A percentile compares a stretch with the other conserved stretches of the same genome.
Evolutionary conservation across 2,113 vertebrate genomes (phyloP).

Genomic region (Colinus virginianus): DNA sequence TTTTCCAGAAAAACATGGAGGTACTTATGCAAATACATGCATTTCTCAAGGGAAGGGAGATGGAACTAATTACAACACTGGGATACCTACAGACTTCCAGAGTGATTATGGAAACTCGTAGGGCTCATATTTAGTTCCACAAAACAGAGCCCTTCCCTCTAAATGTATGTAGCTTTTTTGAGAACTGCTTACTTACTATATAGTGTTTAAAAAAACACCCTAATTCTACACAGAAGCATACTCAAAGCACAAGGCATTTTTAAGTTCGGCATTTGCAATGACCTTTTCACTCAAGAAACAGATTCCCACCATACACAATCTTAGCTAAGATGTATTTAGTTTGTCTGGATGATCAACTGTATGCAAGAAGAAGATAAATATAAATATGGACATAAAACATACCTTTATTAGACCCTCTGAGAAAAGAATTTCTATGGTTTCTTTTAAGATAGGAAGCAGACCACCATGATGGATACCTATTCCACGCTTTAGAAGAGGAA

Average conservation of each 20-base stretch:
- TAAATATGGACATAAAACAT: background rate
- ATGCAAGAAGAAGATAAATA: background rate
- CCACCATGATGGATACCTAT: slow-evolving; percentile 98
- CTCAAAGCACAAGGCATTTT: background rate
- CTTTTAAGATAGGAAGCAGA: slow-evolving; percentile 97
- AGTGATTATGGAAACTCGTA: background rate
- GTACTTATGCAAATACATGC: background rate
- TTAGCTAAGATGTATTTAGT: fast-evolving
- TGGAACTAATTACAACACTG: background rate
- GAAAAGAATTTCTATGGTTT: slow-evolving; percentile 98
- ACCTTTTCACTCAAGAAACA: background rate
- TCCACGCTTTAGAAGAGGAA: slow-evolving; percentile 94
- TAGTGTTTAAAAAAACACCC: background rate
- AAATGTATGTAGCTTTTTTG: fast-evolving
- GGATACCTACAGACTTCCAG: background rate
- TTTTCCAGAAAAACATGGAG: background rate
- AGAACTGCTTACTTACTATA: background rate
- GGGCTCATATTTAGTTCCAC: background rate
- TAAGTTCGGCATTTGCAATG: background rate
- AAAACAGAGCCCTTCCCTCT: background rate
- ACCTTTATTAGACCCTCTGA: slow-evolving; percentile 98
- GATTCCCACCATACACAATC: fast-evolving
- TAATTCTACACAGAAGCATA: background rate
- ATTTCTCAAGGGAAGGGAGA: background rate
- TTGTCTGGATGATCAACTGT: background rate